A percentile compares a stretch with the other conserved stretches of the same genome.
Evolutionary conservation across 30 jellyfish, hydroid and myxozoan genomes (phyloP).

Genomic region (Aurelia aurita): DNA sequence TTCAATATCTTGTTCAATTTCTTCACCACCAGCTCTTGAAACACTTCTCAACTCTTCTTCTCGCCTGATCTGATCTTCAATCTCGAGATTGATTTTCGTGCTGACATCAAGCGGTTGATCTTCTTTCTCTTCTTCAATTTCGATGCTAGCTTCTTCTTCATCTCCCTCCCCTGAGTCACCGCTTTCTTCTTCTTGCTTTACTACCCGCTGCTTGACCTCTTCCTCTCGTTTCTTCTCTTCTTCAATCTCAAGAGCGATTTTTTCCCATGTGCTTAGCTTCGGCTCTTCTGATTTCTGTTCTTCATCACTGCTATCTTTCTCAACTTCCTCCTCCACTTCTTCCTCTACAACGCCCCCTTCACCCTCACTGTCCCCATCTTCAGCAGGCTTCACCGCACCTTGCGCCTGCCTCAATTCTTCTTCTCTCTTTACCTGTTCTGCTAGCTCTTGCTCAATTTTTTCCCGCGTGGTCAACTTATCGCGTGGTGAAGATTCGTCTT

Average conservation of each 20-base stretch:
- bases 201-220: conserved; percentile 15
- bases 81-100: conserved; percentile 33
- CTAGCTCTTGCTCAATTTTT: conserved; percentile 57
- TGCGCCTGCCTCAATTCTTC: conserved; percentile 45
- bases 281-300: background rate
- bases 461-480: conserved; percentile 35
- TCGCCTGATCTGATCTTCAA: conserved; percentile 48
- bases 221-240: conserved; percentile 69
- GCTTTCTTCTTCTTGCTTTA: background rate
- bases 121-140: conserved; percentile 29
- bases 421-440: conserved; percentile 59
- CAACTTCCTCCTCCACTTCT: conserved; percentile 33
- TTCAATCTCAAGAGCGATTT: conserved; percentile 70
- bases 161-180: conserved; percentile 12
- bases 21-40: conserved; percentile 6
- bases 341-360: conserved; percentile 24
- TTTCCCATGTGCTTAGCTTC: conserved; percentile 71
- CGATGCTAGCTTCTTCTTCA: background rate
- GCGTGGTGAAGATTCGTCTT: background rate
- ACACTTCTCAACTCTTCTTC: conserved; percentile 25
- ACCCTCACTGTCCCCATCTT: background rate
- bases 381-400: background rate
- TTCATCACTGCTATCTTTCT: background rate
- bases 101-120: conserved; percentile 5
- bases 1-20: background rate